These are phyloP conservation scores for Encarsia formosa DNA, from an alignment of 2,888 invertebrate genomes.

Conservation along the genomic window DNA sequence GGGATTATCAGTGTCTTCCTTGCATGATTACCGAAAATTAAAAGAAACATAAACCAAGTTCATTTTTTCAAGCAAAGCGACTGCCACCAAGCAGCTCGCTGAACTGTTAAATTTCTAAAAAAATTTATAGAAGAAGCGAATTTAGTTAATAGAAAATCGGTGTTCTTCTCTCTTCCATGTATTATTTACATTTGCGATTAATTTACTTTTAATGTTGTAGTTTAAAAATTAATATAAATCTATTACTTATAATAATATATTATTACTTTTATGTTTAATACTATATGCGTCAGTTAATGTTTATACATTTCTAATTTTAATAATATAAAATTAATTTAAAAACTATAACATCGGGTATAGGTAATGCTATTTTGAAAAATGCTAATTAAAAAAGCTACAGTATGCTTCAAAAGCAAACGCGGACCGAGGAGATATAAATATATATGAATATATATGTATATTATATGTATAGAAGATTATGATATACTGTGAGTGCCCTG, in stretches of 20 bases:
- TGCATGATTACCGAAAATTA: no score
- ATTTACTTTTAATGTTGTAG: conserved; percentile 39
- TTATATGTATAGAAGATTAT: conserved; percentile 20
- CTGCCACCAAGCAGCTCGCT: no score
- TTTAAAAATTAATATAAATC: conserved; percentile 33
- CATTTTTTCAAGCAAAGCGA: no score
- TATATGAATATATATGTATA: no score
- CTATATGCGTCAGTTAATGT: conserved; percentile 16
- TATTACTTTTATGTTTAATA: conserved; percentile 20
- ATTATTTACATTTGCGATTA: conserved; percentile 36
- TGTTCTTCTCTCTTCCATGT: conserved; percentile 30
- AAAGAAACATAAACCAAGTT: no score
- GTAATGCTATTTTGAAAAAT: conserved; percentile 35
- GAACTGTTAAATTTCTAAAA: no score
- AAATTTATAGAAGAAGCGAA: conserved; percentile 7
- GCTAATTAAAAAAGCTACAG: conserved; percentile 25
- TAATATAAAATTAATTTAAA: conserved; percentile 35
- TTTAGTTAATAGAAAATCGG: conserved; percentile 14
- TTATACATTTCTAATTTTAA: conserved; percentile 16
- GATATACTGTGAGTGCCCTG: conserved; percentile 3
- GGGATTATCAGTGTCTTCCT: no score
- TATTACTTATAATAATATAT: conserved; percentile 15
- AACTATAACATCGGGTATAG: conserved; percentile 46
- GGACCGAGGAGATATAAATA: conserved; percentile 23
- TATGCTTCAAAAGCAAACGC: conserved; percentile 34